phyloP scores from a whole-genome alignment of 2,888 invertebrate genomes.

The Laspeyria flexula region DNA sequence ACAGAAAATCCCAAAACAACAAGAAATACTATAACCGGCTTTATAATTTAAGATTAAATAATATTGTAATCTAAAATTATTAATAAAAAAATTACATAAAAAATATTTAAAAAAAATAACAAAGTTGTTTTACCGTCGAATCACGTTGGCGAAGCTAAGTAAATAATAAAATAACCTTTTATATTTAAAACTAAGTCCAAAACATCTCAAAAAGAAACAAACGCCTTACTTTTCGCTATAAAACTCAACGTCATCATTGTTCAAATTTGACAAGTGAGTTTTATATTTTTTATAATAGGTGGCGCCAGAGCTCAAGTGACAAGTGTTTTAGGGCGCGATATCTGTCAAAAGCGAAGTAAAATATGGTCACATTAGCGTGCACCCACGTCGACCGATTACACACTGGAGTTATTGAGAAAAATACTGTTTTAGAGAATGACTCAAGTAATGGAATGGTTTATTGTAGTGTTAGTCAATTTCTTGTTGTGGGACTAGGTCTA shows the following conservation, averaged over 20 bases:
- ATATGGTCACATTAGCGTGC: slow-evolving; percentile 22
- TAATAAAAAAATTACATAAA: too few species aligned
- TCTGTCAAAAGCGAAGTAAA: slow-evolving; percentile 25
- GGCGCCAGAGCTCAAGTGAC: slow-evolving; percentile 10
- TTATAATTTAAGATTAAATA: too few species aligned
- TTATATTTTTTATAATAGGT: slow-evolving; percentile 12
- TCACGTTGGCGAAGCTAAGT: too few species aligned
- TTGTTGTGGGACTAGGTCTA: slow-evolving; percentile 4
- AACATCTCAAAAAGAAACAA: background rate
- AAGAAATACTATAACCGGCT: too few species aligned
- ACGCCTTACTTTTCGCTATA: background rate
- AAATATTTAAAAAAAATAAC: too few species aligned
- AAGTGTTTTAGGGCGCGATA: slow-evolving; percentile 20
- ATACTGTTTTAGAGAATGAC: slow-evolving; percentile 39
- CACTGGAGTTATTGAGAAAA: slow-evolving; percentile 47
- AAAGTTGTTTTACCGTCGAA: too few species aligned
- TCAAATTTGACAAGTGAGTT: slow-evolving; percentile 2
- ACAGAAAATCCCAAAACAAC: too few species aligned
- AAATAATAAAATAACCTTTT: too few species aligned
- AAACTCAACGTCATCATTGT: slow-evolving; percentile 9
- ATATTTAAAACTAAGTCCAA: too few species aligned
- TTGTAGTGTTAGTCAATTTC: slow-evolving; percentile 34
- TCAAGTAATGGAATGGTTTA: slow-evolving; percentile 42
- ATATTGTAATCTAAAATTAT: too few species aligned
- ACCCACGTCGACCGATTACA: slow-evolving; percentile 42